A percentile compares a stretch with the other conserved stretches of the same genome.
Evolutionary conservation across 2,113 vertebrate species (phyloP).

Genomic region (Synodontis membranacea): DNA sequence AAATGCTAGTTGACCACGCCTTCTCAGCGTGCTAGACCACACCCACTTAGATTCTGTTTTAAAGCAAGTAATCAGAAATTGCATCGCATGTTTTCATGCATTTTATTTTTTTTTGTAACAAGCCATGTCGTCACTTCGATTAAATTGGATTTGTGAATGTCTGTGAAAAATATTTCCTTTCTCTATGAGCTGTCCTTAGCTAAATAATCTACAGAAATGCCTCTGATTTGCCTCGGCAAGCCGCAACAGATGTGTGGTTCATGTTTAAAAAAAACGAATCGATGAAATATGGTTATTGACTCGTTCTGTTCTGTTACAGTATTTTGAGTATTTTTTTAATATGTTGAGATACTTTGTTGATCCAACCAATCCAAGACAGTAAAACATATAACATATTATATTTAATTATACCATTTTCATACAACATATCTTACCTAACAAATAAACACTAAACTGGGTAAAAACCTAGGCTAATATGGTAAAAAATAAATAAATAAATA

Average conservation of each 20-base stretch:
- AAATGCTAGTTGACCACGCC: background rate
- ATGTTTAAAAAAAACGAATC: too few relatives aligned
- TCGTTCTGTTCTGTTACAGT: too few relatives aligned
- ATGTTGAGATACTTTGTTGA: background rate
- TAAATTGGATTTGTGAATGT: background rate
- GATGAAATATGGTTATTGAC: too few relatives aligned
- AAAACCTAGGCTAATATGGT: background rate
- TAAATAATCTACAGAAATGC: background rate
- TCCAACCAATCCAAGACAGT: background rate
- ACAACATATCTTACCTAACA: background rate
- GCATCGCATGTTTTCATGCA: too few relatives aligned
- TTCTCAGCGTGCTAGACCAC: background rate
- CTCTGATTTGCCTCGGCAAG: background rate
- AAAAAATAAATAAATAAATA: too few relatives aligned
- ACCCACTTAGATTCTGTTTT: too few relatives aligned
- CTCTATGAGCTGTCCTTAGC: background rate
- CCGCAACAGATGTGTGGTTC: background rate
- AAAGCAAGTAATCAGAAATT: too few relatives aligned
- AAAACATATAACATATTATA: too few relatives aligned
- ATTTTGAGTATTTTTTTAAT: too few relatives aligned
- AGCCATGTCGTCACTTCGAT: too few relatives aligned
- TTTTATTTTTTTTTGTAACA: too few relatives aligned
- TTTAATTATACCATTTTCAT: background rate
- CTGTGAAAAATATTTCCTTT: too few relatives aligned
- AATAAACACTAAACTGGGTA: background rate